Percentiles rank a stretch among this genome's conserved stretches.
Conservation (phyloP, 2,888 invertebrate genomes). For the Synergus gifuensis region DNA sequence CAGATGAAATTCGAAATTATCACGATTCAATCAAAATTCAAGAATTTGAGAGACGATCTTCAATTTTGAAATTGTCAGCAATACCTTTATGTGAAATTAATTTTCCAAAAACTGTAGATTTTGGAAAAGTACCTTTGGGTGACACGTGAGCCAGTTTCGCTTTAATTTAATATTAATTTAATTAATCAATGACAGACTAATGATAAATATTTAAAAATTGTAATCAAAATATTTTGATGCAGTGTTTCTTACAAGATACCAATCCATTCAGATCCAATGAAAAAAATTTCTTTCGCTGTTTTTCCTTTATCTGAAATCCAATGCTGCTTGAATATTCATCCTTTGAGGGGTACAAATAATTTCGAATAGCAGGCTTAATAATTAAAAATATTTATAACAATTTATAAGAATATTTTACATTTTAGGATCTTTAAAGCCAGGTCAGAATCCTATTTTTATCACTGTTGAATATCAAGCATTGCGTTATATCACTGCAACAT, state of each 20-base stretch:
- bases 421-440: background rate
- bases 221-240: background rate
- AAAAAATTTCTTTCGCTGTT: background rate
- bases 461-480: background rate
- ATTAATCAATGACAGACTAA: background rate
- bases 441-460: background rate
- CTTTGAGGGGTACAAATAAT: background rate
- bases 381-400: background rate
- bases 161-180: background rate
- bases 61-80: background rate
- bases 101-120: background rate
- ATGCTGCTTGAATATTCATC: background rate
- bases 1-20: background rate
- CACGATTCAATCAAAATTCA: background rate
- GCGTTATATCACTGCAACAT: conserved; percentile 4
- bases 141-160: background rate
- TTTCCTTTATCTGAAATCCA: background rate
- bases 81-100: background rate
- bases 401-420: background rate
- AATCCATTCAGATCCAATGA: background rate
- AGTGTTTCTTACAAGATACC: background rate
- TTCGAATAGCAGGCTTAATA: background rate
- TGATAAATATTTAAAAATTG: background rate
- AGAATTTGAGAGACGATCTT: background rate
- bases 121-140: background rate